Conservation (phyloP, 2,888 invertebrate genomes). For the Cheilosia scutellata region DNA sequence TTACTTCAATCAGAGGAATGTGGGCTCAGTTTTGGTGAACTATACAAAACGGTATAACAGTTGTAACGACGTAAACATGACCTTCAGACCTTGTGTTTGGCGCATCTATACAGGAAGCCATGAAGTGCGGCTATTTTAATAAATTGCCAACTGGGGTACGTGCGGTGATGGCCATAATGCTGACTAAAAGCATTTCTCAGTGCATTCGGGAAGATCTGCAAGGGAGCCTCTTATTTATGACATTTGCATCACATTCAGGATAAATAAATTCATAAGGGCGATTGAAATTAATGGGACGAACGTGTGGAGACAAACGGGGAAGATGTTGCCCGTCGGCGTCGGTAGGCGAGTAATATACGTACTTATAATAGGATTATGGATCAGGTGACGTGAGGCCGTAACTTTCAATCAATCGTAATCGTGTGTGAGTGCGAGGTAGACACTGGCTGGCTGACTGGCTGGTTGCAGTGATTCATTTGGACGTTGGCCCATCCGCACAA, state of each 20-base stretch:
- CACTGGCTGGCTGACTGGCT: background rate
- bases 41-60: constrained; percentile 50
- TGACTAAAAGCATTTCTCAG: constrained; percentile 20
- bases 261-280: constrained; percentile 69
- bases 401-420: constrained; percentile 67
- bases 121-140: constrained; percentile 51
- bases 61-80: constrained; percentile 56
- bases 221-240: constrained; percentile 61
- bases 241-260: constrained; percentile 56
- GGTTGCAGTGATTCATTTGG: constrained; percentile 42
- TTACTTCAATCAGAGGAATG: constrained; percentile 29
- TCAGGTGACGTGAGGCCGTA: constrained; percentile 71
- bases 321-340: background rate
- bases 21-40: constrained; percentile 10
- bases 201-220: constrained; percentile 40
- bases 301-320: constrained; percentile 31
- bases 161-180: constrained; percentile 34
- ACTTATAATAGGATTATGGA: constrained; percentile 72
- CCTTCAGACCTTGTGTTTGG: constrained; percentile 60
- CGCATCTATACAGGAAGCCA: constrained; percentile 34
- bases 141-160: constrained; percentile 36
- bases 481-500: constrained; percentile 29
- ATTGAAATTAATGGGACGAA: constrained; percentile 68
- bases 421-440: constrained; percentile 38
- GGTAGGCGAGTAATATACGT: constrained; percentile 42